phyloP scores from a whole-genome alignment of 2,797 vertebrate species.

The Sebastes baramenuke region DNA sequence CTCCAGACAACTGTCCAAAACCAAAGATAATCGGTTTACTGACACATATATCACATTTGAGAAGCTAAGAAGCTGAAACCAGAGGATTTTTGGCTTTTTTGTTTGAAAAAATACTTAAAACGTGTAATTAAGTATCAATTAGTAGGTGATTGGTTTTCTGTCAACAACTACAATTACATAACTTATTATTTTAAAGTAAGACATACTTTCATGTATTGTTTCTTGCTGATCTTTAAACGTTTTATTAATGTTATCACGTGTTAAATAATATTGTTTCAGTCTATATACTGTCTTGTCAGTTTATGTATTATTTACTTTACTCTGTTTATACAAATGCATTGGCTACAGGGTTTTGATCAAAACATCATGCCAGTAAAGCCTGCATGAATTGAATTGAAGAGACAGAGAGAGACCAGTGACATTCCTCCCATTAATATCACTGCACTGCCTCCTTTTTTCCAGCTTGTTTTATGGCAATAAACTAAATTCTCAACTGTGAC shows the following conservation, averaged over 20 bases:
- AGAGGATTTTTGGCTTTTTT: no score
- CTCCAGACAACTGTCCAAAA: not conserved
- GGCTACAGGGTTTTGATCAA: not conserved
- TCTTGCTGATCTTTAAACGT: not conserved
- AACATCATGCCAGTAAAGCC: not conserved
- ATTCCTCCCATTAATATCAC: not conserved
- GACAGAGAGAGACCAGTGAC: not conserved
- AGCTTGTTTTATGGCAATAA: constrained; percentile 14
- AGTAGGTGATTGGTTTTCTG: no score
- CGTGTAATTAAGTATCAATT: not conserved
- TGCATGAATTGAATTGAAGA: not conserved
- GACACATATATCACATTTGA: not conserved
- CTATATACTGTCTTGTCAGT: not conserved
- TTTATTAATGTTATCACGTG: not conserved
- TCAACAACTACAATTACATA: no score
- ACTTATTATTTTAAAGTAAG: not conserved
- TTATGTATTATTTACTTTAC: not conserved
- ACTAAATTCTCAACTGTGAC: constrained; percentile 9
- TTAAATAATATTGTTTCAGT: not conserved
- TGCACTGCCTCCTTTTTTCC: not conserved
- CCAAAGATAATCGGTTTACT: not conserved
- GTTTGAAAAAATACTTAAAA: not conserved
- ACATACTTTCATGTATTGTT: not conserved
- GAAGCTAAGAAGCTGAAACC: no score
- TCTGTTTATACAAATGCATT: not conserved